A percentile compares a stretch with the other conserved stretches of the same genome.
These are phyloP conservation scores for Rosalia funebris DNA, from an alignment of 2,888 invertebrate genomes.

Conservation along the genomic window DNA sequence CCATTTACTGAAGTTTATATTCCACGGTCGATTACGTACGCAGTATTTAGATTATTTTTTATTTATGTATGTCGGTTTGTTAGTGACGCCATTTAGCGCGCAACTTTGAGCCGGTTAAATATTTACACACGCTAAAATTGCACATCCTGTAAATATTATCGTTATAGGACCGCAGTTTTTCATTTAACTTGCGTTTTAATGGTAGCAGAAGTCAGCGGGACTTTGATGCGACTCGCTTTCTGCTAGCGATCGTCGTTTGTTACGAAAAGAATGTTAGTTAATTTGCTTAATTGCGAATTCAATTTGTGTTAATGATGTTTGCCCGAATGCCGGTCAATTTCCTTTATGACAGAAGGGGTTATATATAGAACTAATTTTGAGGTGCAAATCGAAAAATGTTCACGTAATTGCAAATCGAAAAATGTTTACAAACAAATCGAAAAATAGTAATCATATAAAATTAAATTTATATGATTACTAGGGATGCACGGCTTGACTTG, in stretches of 20 bases:
- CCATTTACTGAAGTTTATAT: constrained; percentile 56
- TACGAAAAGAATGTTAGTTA: neutral
- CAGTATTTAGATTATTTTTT: constrained; percentile 54
- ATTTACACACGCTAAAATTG: constrained; percentile 19
- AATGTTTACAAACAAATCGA: too few species aligned
- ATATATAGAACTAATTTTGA: neutral
- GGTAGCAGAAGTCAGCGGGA: neutral
- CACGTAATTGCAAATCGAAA: too few species aligned
- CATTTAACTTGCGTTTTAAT: neutral
- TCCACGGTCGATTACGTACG: constrained; percentile 57
- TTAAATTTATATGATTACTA: too few species aligned
- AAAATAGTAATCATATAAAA: too few species aligned
- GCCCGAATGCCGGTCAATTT: neutral
- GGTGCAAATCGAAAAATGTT: too few species aligned
- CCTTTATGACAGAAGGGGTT: neutral
- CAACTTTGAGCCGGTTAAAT: constrained; percentile 26
- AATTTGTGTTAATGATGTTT: neutral
- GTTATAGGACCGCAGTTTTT: neutral
- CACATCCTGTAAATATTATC: constrained; percentile 16
- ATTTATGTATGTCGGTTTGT: constrained; percentile 53
- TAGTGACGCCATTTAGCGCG: constrained; percentile 50
- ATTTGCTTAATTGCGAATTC: neutral
- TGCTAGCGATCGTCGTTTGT: neutral
- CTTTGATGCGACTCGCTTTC: neutral
- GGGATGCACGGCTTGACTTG: too few species aligned